Percentiles rank a stretch among this genome's conserved stretches.
Conservation (phyloP, 1,140 invertebrate species). For the Tenebrio molitor region DNA sequence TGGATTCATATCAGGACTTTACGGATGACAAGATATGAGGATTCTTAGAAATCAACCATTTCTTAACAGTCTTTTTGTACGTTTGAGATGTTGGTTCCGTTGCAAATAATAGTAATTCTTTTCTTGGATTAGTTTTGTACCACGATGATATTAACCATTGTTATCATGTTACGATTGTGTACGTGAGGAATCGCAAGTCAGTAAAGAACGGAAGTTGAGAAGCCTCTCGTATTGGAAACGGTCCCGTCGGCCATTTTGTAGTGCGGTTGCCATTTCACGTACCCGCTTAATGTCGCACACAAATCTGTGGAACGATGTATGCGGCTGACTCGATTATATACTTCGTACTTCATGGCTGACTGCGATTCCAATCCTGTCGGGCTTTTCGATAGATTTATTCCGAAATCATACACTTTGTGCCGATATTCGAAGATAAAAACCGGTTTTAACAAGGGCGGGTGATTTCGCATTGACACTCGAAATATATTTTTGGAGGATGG, state of each 20-base stretch:
- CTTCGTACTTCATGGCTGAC: slow-evolving; percentile 42
- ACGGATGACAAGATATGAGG: too few species aligned
- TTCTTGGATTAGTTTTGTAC: too few species aligned
- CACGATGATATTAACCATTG: too few species aligned
- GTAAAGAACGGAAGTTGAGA: slow-evolving; percentile 16
- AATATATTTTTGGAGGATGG: too few species aligned
- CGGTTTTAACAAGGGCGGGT: too few species aligned
- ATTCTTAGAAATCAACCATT: too few species aligned
- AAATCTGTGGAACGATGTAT: slow-evolving; percentile 48
- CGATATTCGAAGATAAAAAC: too few species aligned
- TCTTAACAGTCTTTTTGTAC: too few species aligned
- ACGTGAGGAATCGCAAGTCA: slow-evolving; percentile 46
- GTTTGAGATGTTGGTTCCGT: too few species aligned
- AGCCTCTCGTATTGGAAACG: slow-evolving; percentile 30
- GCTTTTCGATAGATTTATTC: slow-evolving; percentile 40
- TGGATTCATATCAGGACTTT: too few species aligned
- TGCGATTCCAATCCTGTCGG: slow-evolving; percentile 47
- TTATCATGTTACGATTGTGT: background rate
- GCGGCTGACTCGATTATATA: slow-evolving; percentile 44
- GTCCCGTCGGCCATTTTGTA: slow-evolving; percentile 42
- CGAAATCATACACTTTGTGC: slow-evolving; percentile 11
- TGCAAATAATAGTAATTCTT: too few species aligned
- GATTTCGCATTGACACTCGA: slow-evolving; percentile 21
- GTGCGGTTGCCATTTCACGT: slow-evolving; percentile 51
- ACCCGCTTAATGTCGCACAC: slow-evolving; percentile 46